Base-by-base conservation (phyloP, 2,113 vertebrate species). In the Zootoca vivipara region DNA sequence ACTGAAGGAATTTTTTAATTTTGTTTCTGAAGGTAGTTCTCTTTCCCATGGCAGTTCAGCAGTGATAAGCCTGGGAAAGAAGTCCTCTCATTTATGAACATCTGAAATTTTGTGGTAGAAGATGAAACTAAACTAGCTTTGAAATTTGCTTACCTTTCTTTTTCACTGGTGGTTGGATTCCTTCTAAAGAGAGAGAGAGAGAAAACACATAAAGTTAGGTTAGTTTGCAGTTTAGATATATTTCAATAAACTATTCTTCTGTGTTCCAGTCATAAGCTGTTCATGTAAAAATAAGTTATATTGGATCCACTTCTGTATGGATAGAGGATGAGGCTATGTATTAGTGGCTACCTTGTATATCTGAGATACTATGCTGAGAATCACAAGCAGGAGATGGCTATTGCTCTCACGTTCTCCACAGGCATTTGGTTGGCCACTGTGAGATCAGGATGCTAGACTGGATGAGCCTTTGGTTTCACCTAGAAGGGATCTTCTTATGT, bases 121-220 rank as follows among this genome's bases (percentile, higher is more conserved):
- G 24, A 83, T 75, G 40, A 91, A 91, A 90, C 7, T 4, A 86
- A 85, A 87, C 84, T 89, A 5, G 13, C 6, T 82, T 83, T 78
- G 0, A 70, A 42, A 88, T 70, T 42, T 2, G n/a, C 70, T 89
- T 26, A 90, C 5, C 56, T 90, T 69, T 42, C 77, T 88, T 88
- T 77, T 87, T 30, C 38, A 42, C 13, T 16, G 56, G 15, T 52
- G 82, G 86, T n/a, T 88, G 82, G 35, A 74, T 83, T 92, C 82
- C 80, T 78, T 28, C 73, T 70, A 85, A 85, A 3, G 0, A 46
- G 20, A n/a, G 40, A n/a, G 40, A 77, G 70, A 81, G 58, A 75
- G 26, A 86, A 88, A 85, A 84, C 3, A 77, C 3, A 16, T 28
- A 64, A 42, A 64, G 13, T 16, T 15, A 56, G 42, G 72, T 83